Base-by-base conservation (phyloP, 23 tunicate genomes). In the Trididemnum nubilum region DNA sequence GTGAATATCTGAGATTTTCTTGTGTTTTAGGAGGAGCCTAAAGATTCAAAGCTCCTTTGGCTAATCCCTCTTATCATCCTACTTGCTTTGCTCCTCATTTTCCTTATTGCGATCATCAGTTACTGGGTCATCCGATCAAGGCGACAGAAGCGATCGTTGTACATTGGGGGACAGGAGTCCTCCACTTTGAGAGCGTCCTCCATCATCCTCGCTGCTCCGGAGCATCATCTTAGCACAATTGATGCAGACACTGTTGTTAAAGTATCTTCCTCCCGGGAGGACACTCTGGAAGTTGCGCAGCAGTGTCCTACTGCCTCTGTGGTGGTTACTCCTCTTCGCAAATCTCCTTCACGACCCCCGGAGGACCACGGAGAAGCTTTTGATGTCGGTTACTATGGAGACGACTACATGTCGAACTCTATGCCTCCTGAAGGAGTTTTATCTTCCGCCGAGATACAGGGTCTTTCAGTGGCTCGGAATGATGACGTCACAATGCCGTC, bases 241-340 rank as follows among this genome's bases (percentile, higher is more conserved):
- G 84, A 85, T 39, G 79, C 84, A 0, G 34, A 51, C 63, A 78
- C 90, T 35, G 33, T 33, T 57, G 90, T 85, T 5, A 85, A 52
- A 23, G 79, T 85, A 33, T 78, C 90, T 29, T 73, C 78, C 2
- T 77, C 82, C 32, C 71, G 79, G 0, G 34, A n/a, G 1, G 79
- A 77, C 37, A n/a, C 61, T 3, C 18, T 76, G 2, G 79, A 76
- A 0, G 30, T 44, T 39, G 49, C 90, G 25, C 65, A 77, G 36
- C 78, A 70, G 21, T 85, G 90, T 34, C 90, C 90, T 27, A 85
- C 90, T 33, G 84, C 84, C 27, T 26, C 76, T 26, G 90, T 85
- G 23, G 79, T 79, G 39, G 90, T 85, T 3, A 85, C 90, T 33
- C 90, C 90, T 0, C 65, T 85, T 28, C 63, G 72, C 2, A 67